Percentiles rank a stretch among this genome's conserved stretches.
Conservation (phyloP, 2,888 invertebrate species). For the Pherbina coryleti region DNA sequence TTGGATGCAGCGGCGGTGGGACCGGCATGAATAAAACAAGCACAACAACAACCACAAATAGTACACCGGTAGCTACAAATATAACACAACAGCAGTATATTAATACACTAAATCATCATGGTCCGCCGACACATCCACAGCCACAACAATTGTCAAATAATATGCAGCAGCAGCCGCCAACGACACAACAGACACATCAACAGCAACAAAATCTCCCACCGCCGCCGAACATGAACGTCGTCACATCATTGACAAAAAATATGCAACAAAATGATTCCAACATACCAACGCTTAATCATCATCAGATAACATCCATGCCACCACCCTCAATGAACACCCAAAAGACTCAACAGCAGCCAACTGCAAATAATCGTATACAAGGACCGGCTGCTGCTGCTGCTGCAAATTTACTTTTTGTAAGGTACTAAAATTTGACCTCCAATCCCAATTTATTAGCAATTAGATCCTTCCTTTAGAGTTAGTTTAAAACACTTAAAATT, state of each 20-base stretch:
- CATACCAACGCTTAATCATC: conserved; percentile 28
- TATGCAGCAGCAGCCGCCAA: conserved; percentile 18
- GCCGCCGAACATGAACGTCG: conserved; percentile 35
- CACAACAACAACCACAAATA: conserved; percentile 22
- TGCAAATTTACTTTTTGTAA: conserved; percentile 68
- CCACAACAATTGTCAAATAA: conserved; percentile 36
- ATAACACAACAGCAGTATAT: conserved; percentile 43
- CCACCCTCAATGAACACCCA: background rate
- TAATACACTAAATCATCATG: conserved; percentile 47
- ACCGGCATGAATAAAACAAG: conserved; percentile 26
- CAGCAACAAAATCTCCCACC: conserved; percentile 43
- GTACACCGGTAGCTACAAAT: conserved; percentile 36
- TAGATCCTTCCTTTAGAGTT: background rate
- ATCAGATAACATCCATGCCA: conserved; percentile 20
- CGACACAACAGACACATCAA: conserved; percentile 24
- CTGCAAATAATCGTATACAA: conserved; percentile 60
- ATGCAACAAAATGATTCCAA: conserved; percentile 33
- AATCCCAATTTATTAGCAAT: background rate
- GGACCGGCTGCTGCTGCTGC: conserved; percentile 58
- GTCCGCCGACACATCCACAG: conserved; percentile 46
- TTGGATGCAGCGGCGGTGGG: conserved; percentile 31
- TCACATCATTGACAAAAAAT: conserved; percentile 32
- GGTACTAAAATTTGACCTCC: conserved; percentile 59
- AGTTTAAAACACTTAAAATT: background rate
- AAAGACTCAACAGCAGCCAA: conserved; percentile 48